phyloP scores from a whole-genome alignment of 2,888 invertebrate species.

The Tipula confusa region DNA sequence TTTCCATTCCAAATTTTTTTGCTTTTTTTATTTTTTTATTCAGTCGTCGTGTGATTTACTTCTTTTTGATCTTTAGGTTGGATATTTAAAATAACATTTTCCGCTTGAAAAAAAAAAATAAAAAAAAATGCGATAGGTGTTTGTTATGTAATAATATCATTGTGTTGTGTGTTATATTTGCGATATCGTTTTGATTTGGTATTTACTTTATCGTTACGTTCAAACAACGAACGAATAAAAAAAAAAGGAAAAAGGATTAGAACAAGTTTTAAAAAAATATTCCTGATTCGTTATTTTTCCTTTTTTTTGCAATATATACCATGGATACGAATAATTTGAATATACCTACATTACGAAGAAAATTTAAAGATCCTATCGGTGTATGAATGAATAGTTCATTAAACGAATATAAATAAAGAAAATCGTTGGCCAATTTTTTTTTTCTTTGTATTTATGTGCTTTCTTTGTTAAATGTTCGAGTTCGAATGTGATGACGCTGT shows the following conservation, averaged over 20 bases:
- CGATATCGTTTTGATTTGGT: not conserved
- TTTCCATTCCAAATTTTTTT: not conserved
- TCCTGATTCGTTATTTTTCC: not conserved
- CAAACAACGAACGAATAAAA: not conserved
- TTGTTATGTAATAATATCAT: not conserved
- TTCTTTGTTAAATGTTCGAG: not conserved
- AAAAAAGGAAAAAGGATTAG: not conserved
- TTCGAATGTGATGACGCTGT: not conserved
- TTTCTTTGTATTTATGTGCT: not conserved
- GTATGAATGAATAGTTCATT: conserved; percentile 25
- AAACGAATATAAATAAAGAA: not conserved
- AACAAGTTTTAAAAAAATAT: not conserved
- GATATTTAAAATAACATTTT: conserved; percentile 20
- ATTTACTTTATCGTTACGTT: not conserved
- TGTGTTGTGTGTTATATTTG: not conserved
- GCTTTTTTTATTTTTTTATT: not conserved
- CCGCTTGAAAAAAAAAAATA: not conserved
- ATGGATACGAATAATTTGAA: not conserved
- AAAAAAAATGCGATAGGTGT: not conserved
- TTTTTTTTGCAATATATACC: not conserved
- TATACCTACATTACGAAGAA: not conserved
- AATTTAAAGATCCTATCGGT: not conserved
- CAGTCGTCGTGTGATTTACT: conserved; percentile 12
- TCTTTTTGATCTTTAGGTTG: conserved; percentile 16
- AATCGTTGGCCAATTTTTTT: not conserved